Evolutionary conservation across 2,888 invertebrate genomes (phyloP).

Genomic region (Drosophila pullipes): DNA sequence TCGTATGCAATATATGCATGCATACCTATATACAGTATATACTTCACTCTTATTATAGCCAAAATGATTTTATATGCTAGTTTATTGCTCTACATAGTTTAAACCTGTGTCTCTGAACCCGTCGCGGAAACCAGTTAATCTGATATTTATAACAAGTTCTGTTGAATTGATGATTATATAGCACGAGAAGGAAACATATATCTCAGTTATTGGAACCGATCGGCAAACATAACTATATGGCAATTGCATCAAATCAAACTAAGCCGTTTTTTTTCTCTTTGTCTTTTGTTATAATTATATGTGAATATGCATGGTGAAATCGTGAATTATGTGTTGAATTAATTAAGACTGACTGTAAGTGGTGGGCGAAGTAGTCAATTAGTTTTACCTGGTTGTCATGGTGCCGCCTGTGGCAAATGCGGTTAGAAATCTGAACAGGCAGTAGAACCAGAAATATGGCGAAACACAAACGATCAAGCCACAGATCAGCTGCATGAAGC

Average conservation of each 20-base stretch:
- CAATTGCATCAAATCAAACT: background rate
- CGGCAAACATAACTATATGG: background rate
- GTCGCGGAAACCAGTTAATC: background rate
- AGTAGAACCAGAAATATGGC: conserved; percentile 88
- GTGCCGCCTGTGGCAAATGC: conserved; percentile 93
- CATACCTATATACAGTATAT: background rate
- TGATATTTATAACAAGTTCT: background rate
- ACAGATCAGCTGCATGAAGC: conserved; percentile 90
- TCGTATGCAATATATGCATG: background rate
- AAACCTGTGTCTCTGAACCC: background rate
- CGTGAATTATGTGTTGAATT: conserved; percentile 8
- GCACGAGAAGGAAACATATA: background rate
- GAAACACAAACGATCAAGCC: conserved; percentile 91
- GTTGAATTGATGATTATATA: background rate
- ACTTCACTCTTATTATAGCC: background rate
- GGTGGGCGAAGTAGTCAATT: background rate
- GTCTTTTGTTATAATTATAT: background rate
- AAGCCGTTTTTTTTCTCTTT: background rate
- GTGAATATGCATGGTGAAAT: conserved; percentile 2
- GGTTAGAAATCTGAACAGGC: conserved; percentile 89
- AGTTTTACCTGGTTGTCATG: conserved; percentile 89
- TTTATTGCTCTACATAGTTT: background rate
- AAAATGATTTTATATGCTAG: background rate
- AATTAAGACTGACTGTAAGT: background rate
- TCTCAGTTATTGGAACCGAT: background rate